A percentile compares a stretch with the other conserved stretches of the same genome.
These are phyloP conservation scores for Labrus mixtus DNA, from an alignment of 2,113 vertebrate genomes.

Conservation along the genomic window DNA sequence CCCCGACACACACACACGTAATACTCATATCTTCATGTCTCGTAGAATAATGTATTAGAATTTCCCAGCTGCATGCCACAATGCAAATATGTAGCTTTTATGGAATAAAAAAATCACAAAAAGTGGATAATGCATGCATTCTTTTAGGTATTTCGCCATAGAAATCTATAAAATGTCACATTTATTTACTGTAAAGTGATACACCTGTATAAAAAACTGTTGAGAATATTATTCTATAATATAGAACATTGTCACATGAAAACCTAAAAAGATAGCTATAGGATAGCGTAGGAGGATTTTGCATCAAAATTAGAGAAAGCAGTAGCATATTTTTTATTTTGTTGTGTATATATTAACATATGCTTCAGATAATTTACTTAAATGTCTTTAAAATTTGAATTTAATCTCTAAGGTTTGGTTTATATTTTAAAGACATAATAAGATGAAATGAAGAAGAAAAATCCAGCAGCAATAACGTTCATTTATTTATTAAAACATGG, in stretches of 20 bases:
- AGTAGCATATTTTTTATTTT: neutral
- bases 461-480: neutral
- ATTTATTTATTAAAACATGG: constrained; percentile 64
- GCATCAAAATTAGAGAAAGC: too few species aligned
- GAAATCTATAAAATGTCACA: neutral
- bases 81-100: neutral
- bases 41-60: constrained; percentile 7
- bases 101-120: neutral
- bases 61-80: neutral
- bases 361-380: neutral
- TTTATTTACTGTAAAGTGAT: neutral
- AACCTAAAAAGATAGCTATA: too few species aligned
- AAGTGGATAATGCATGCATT: neutral
- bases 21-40: neutral
- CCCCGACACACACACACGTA: neutral
- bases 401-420: neutral
- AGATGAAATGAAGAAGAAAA: neutral
- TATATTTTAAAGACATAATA: neutral
- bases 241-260: too few species aligned
- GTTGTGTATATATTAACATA: neutral
- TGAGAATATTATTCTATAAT: too few species aligned
- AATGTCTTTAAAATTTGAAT: neutral
- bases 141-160: neutral
- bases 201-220: neutral
- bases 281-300: too few species aligned